Evolutionary conservation across 2,113 vertebrate genomes (phyloP).

Genomic region (Eulemur macaco): DNA sequence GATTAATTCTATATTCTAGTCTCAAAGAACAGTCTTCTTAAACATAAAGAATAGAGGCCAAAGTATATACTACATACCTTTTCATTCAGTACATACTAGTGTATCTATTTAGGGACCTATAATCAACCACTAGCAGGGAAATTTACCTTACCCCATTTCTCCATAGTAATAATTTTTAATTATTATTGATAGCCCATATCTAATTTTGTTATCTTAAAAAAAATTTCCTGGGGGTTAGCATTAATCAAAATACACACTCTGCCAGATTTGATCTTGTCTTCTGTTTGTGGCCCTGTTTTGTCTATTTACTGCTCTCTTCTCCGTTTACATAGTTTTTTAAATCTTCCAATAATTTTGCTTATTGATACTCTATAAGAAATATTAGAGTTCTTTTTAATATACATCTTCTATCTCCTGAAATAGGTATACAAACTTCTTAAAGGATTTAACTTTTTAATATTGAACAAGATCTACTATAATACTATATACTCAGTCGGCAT

Average conservation of each 20-base stretch:
- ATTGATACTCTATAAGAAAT: neutral
- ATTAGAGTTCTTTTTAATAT: neutral
- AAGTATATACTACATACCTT: neutral
- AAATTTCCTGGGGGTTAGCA: neutral
- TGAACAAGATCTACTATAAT: neutral
- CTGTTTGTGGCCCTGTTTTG: neutral
- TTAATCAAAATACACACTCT: neutral
- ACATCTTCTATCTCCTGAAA: slow-evolving; percentile 3
- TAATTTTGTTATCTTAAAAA: neutral
- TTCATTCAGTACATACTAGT: neutral
- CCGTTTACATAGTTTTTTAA: neutral
- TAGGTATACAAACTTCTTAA: neutral
- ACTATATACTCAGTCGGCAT: neutral
- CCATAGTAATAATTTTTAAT: slow-evolving; percentile 42
- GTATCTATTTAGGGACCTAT: neutral
- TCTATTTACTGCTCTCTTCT: slow-evolving; percentile 1
- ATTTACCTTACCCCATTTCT: slow-evolving; percentile 55
- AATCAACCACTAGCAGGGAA: neutral
- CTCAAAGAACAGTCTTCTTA: slow-evolving; percentile 17
- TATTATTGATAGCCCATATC: neutral
- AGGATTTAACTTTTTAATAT: slow-evolving; percentile 19
- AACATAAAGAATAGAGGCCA: neutral
- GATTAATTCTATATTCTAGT: neutral
- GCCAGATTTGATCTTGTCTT: slow-evolving; percentile 1
- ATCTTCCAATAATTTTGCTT: slow-evolving; percentile 36